Evolutionary conservation across 2,113 vertebrate species (phyloP).

Genomic region (Channa maculata): DNA sequence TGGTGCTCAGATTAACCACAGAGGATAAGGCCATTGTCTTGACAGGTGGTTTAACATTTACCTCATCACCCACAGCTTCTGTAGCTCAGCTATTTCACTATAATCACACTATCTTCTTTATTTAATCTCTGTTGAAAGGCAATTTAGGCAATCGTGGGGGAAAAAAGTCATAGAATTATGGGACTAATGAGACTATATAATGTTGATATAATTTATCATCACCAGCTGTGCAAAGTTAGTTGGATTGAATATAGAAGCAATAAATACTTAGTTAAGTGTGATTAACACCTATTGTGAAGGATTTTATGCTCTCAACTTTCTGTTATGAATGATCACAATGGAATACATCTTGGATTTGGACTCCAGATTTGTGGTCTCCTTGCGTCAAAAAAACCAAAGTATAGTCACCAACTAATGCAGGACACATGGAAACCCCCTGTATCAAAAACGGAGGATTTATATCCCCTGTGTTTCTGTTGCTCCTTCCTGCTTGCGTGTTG

Average conservation of each 20-base stretch:
- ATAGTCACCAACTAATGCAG: background rate
- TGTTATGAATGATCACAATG: background rate
- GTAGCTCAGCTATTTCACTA: constrained; percentile 16
- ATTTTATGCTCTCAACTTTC: constrained; percentile 15
- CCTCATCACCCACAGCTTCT: constrained; percentile 42
- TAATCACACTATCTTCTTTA: constrained; percentile 17
- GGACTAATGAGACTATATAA: constrained; percentile 1
- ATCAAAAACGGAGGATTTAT: constrained; percentile 49
- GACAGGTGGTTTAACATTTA: constrained; percentile 50
- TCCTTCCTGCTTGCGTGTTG: constrained; percentile 45
- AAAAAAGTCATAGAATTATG: constrained; percentile 8
- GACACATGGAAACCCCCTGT: constrained; percentile 13
- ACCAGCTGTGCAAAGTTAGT: constrained; percentile 27
- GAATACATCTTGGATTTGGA: too few relatives aligned
- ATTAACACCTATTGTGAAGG: constrained; percentile 31
- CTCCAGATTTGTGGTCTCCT: too few relatives aligned
- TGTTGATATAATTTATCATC: constrained; percentile 26
- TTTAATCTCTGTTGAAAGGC: constrained; percentile 20
- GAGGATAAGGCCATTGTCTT: constrained; percentile 61
- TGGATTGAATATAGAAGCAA: background rate
- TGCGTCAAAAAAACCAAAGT: too few relatives aligned
- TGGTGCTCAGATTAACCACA: constrained; percentile 53
- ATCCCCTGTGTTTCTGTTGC: constrained; percentile 45
- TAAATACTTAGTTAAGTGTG: too few relatives aligned
- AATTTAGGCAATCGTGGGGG: background rate